Evolutionary conservation across 2,888 invertebrate genomes (phyloP), one percentile per base, ranked within the genome.

Genomic region (Carterocephalus palaemon): DNA sequence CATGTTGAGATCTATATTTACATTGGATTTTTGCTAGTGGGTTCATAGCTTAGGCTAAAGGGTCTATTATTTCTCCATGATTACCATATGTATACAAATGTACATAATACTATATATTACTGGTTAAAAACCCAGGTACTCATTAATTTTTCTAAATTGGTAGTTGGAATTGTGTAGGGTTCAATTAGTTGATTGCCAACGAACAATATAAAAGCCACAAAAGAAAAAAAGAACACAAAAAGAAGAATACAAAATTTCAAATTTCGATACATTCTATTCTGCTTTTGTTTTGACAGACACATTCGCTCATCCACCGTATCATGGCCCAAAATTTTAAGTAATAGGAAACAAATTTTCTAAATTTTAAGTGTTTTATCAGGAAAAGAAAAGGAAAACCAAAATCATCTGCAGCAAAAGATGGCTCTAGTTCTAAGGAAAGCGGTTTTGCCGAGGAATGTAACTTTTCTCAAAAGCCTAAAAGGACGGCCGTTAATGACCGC

Each of bases 301-400:
- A 56, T 53, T 61, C 54, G 49, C 57, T 57, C 63, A 56, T 57
- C 34, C 47, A 57, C 54, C 54, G 60, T 70, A 70, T 64, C 69
- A 81, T 82, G 80, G 75, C 71, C 59, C 38, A 75, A 80, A 75
- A 67, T 75, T 71, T 70, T 66, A 75, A 78, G 74, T 78, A 58
- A 72, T 55, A 46, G 34, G n/a, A n/a, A 50, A 53, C 48, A 51
- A 46, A 51, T 55, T 49, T 55, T 53, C 47, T 50, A 62, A 74
- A 70, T 62, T 56, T 43, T 62, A 64, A 66, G 60, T 65, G 47
- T 37, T 46, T 32, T 16, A 45, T 37, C 38, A 13, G 36, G 43
- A 29, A 49, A 53, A 36, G n/a, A 42, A 45, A 46, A 45, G 29
- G 47, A 51, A 57, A 54, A 9, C 37, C 45, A 51, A 16, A 48